phyloP scores from a whole-genome alignment of 2,888 invertebrate species.

The Lycaena phlaeas region DNA sequence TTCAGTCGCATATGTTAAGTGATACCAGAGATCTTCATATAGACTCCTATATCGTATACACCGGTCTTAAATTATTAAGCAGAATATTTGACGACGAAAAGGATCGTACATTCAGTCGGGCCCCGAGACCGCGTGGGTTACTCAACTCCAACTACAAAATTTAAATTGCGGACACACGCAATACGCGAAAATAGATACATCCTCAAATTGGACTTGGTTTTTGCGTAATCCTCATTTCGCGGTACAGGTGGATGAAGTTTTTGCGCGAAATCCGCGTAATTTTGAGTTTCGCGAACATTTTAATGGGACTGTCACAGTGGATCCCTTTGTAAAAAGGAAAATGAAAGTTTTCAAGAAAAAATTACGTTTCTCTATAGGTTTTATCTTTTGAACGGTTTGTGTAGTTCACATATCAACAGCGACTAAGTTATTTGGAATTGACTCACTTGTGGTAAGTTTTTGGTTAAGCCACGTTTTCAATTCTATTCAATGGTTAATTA shows the following conservation, averaged over 20 bases:
- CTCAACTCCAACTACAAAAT: conserved; percentile 23
- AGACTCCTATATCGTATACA: conserved; percentile 33
- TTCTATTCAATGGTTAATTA: too few relatives aligned
- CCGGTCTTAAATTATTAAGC: conserved; percentile 59
- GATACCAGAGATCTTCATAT: conserved; percentile 38
- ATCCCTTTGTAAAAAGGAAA: conserved; percentile 59
- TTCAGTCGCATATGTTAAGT: conserved; percentile 35
- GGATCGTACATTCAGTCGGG: conserved; percentile 47
- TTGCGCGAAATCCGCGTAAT: not conserved
- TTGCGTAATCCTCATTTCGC: conserved; percentile 21
- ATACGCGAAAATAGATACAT: conserved; percentile 62
- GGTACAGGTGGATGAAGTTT: conserved; percentile 15
- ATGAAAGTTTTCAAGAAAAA: conserved; percentile 70
- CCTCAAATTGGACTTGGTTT: conserved; percentile 31
- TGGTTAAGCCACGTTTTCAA: not conserved
- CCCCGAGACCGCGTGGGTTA: conserved; percentile 51
- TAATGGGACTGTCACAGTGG: conserved; percentile 37
- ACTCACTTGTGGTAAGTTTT: not conserved
- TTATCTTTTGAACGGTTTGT: not conserved
- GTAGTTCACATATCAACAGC: conserved; percentile 36
- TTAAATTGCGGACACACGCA: not conserved
- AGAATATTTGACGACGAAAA: conserved; percentile 57
- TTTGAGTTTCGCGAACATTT: not conserved
- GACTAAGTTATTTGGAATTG: conserved; percentile 16
- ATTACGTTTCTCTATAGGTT: conserved; percentile 59